Base-by-base conservation (phyloP, 1,140 invertebrate species). In the Drosophila erecta region DNA sequence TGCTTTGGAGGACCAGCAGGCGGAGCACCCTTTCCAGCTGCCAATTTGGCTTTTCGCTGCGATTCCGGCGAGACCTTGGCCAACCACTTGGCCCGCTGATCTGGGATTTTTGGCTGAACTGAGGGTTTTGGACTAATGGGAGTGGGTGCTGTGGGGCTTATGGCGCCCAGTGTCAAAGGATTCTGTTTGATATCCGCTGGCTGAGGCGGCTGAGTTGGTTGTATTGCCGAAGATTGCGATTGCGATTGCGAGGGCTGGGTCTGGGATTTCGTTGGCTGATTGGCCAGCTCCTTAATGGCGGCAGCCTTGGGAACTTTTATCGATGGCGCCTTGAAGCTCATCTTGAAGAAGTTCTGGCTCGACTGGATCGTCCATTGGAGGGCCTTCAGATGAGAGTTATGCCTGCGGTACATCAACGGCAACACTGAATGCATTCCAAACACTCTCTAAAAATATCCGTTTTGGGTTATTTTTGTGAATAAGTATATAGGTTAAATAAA, bases 51-150 rank as follows among this genome's bases (percentile, higher is more conserved):
- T 6, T 61, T 60, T 1, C 37, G 46, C 17, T 79, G 79, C 60
- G 69, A 41, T 14, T 69, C 55, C 4, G 83, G 76, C 4, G 79
- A 72, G 0, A 89, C 76, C 20, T 79, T 83, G n/a, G 79, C 81
- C 75, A 86, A 24, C 83, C 83, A 87, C 14, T 87, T 87, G 5
- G 73, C 79, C 2, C 83, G 62, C 57, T 79, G 84, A 62, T 87
- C 79, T 6, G 69, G 40, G 11, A 87, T 71, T 12, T 51, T 56
- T 8, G 67, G 59, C 11, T 46, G 44, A 0, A 56, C 46, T 14
- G 17, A n/a, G 4, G 64, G 14, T 12, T 67, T 40, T 10, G 37
- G 37, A 11, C 20, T 49, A 15, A 40, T 2, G 22, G 30, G 20
- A 43, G 22, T 47, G 14, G 46, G 14, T 47, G 27, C 24, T 17